Percentiles rank a stretch among this genome's conserved stretches.
Conservation (phyloP, 2,888 invertebrate genomes). For the Xestia rhomboidea region DNA sequence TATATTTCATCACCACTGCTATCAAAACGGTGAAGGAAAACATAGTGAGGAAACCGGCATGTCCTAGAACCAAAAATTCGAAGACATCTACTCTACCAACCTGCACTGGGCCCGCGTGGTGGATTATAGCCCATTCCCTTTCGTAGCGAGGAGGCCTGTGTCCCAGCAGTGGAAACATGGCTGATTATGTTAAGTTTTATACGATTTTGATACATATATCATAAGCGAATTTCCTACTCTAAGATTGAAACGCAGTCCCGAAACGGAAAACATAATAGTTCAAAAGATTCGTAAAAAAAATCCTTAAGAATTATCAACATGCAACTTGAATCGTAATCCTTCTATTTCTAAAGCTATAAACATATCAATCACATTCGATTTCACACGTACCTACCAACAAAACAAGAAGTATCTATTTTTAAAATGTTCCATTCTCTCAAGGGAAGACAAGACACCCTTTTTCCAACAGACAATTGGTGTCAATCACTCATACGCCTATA, state of each 20-base stretch:
- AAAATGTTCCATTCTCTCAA: conserved; percentile 19
- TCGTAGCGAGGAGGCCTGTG: no score
- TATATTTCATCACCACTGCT: no score
- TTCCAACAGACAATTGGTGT: conserved; percentile 30
- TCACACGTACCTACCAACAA: background rate
- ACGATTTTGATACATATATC: no score
- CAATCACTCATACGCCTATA: conserved; percentile 45
- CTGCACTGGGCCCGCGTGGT: no score
- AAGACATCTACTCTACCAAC: no score
- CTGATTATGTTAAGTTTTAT: background rate
- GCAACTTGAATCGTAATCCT: background rate
- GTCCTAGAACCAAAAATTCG: no score
- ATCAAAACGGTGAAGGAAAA: no score
- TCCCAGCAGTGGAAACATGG: no score
- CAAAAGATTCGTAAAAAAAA: background rate
- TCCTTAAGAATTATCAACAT: background rate
- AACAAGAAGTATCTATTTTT: conserved; percentile 4
- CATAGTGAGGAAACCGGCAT: no score
- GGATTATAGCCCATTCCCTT: no score
- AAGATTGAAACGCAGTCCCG: background rate
- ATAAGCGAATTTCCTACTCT: background rate
- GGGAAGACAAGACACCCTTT: conserved; percentile 3
- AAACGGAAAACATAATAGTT: background rate
- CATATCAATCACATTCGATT: background rate
- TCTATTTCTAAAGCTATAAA: background rate